phyloP scores from a whole-genome alignment of 1,140 invertebrate genomes.

The Ostrea denselamellosa region DNA sequence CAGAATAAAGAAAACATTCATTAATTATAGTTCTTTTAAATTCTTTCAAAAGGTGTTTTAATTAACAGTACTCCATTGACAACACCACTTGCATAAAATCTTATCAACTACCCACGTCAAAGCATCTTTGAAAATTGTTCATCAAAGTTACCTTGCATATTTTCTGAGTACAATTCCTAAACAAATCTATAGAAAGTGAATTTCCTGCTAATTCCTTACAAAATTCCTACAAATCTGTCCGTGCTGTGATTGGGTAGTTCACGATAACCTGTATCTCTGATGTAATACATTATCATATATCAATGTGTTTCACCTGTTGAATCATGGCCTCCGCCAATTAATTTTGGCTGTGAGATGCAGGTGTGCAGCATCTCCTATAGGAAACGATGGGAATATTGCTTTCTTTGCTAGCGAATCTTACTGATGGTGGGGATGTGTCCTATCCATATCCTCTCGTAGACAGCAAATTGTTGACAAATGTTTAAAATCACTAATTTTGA shows the following conservation, averaged over 20 bases:
- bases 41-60: too few relatives aligned
- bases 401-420: not conserved
- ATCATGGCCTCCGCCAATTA: not conserved
- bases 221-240: not conserved
- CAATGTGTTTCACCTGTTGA: conserved; percentile 11
- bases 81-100: too few relatives aligned
- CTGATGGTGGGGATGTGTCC: not conserved
- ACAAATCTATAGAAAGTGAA: conserved; percentile 1
- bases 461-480: not conserved
- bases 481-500: not conserved
- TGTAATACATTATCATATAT: conserved; percentile 31
- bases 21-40: too few relatives aligned
- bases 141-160: not conserved
- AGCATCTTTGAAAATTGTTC: too few relatives aligned
- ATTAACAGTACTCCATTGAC: too few relatives aligned
- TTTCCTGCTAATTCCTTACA: not conserved
- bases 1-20: too few relatives aligned
- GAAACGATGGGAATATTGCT: not conserved
- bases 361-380: not conserved
- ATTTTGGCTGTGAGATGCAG: not conserved
- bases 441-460: not conserved
- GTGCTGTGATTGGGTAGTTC: not conserved
- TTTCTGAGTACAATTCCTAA: not conserved
- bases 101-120: too few relatives aligned
- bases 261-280: conserved; percentile 20